These are phyloP conservation scores for Cydia pomonella DNA, from an alignment of 1,140 invertebrate genomes.

Conservation along the genomic window DNA sequence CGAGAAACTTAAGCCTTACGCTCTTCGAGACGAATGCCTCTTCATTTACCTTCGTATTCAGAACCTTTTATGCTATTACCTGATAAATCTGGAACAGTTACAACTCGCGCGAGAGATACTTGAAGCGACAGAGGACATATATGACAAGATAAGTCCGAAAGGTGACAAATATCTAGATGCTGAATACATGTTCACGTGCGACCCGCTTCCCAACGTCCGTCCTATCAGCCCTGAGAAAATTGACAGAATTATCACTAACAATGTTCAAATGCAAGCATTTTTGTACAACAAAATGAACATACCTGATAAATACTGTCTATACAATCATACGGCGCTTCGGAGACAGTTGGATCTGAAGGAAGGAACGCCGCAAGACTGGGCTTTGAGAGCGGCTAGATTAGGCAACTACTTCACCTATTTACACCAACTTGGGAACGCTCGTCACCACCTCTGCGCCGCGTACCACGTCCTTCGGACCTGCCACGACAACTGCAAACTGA, in stretches of 20 bases:
- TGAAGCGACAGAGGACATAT: conserved; percentile 67
- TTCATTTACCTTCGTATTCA: conserved; percentile 71
- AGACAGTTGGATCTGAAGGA: conserved; percentile 82
- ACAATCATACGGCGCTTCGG: conserved; percentile 83
- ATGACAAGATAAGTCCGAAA: conserved; percentile 60
- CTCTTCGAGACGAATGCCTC: conserved; percentile 59
- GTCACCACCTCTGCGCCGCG: conserved; percentile 82
- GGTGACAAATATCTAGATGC: conserved; percentile 61
- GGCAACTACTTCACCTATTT: conserved; percentile 81
- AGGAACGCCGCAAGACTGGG: conserved; percentile 84
- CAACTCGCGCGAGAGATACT: conserved; percentile 58
- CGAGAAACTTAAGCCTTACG: conserved; percentile 62
- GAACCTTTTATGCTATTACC: conserved; percentile 70
- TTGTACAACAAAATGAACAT: conserved; percentile 76
- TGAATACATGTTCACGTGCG: conserved; percentile 64
- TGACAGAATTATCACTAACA: conserved; percentile 77
- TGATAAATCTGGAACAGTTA: conserved; percentile 65
- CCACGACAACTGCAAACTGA: conserved; percentile 74
- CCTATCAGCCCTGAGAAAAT: conserved; percentile 70
- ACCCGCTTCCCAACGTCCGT: conserved; percentile 54
- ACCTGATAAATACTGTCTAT: conserved; percentile 79
- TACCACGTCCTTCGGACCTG: conserved; percentile 77
- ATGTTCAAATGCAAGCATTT: conserved; percentile 78
- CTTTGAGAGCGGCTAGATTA: conserved; percentile 82
- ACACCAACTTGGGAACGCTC: conserved; percentile 72